Percentiles rank a stretch among this genome's conserved stretches.
phyloP scores from a whole-genome alignment of 2,888 invertebrate genomes.

The Diaphora mendica region DNA sequence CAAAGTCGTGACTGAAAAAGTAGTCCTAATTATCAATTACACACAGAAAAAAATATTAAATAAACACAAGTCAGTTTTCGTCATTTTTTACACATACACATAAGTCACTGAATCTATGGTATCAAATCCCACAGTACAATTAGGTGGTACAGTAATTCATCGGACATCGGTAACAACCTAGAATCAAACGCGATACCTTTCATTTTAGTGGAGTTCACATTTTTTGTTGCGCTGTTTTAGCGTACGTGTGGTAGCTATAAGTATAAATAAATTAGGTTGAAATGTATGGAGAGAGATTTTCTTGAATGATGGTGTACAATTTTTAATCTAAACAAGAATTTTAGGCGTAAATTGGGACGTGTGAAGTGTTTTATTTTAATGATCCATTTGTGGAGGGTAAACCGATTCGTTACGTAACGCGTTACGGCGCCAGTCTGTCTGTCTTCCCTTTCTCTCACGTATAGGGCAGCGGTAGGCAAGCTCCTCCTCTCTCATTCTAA shows the following conservation, averaged over 20 bases:
- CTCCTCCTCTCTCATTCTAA: too few relatives aligned
- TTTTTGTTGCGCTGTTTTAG: conserved; percentile 70
- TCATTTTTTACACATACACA: conserved; percentile 13
- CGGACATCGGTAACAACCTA: conserved; percentile 64
- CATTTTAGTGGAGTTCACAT: conserved; percentile 65
- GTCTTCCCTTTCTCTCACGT: too few relatives aligned
- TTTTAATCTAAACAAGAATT: background rate
- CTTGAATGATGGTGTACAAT: background rate
- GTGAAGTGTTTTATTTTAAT: background rate
- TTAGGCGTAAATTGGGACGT: background rate
- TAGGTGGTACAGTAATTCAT: conserved; percentile 51
- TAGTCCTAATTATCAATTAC: conserved; percentile 6
- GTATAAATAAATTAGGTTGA: conserved; percentile 32
- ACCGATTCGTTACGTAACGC: too few relatives aligned
- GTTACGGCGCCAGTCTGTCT: too few relatives aligned
- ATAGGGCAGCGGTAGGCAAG: too few relatives aligned
- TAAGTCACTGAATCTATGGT: conserved; percentile 18
- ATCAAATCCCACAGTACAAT: conserved; percentile 30
- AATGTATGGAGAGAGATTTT: conserved; percentile 28
- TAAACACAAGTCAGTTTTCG: conserved; percentile 16
- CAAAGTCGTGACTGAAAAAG: conserved; percentile 18
- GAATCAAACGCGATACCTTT: conserved; percentile 64
- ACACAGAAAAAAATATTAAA: conserved; percentile 8
- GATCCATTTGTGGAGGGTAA: too few relatives aligned
- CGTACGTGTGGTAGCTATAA: conserved; percentile 54